A percentile compares a stretch with the other conserved stretches of the same genome.
These are phyloP conservation scores for Thera obeliscata DNA, from an alignment of 2,888 invertebrate genomes.

Conservation along the genomic window DNA sequence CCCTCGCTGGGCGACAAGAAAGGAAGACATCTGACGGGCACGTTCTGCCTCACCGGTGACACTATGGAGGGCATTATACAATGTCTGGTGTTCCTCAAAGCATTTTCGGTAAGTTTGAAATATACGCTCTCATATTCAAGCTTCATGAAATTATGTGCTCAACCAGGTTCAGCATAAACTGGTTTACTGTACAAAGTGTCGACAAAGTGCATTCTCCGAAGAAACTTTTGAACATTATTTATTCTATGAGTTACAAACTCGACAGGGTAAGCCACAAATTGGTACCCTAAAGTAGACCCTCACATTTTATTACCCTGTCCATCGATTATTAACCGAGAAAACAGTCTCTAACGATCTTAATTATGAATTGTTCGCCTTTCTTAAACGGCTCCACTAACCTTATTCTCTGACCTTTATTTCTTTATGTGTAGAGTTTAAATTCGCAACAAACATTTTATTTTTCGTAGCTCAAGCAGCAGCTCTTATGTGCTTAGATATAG, in stretches of 20 bases:
- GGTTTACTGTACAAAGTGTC: not conserved
- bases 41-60: constrained; percentile 95
- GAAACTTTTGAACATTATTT: not conserved
- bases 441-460: not conserved
- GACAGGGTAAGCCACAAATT: constrained; percentile 15
- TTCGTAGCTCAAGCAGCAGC: not conserved
- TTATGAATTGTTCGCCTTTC: constrained; percentile 54
- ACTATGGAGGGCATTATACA: constrained; percentile 97
- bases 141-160: not conserved
- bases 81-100: constrained; percentile 95
- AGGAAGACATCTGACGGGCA: constrained; percentile 93
- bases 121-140: not conserved
- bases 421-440: not conserved
- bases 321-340: constrained; percentile 45
- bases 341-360: constrained; percentile 46
- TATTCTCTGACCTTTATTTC: constrained; percentile 29
- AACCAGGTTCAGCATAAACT: not conserved
- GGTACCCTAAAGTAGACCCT: constrained; percentile 32
- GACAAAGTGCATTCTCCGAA: not conserved
- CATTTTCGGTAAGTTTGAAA: constrained; percentile 92
- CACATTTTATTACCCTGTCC: constrained; percentile 37
- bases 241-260: not conserved
- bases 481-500: constrained; percentile 50
- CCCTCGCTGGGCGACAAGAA: constrained; percentile 89
- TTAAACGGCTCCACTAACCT: constrained; percentile 46